phyloP scores from a whole-genome alignment of 2,113 vertebrate genomes.

The Smithornis capensis region DNA sequence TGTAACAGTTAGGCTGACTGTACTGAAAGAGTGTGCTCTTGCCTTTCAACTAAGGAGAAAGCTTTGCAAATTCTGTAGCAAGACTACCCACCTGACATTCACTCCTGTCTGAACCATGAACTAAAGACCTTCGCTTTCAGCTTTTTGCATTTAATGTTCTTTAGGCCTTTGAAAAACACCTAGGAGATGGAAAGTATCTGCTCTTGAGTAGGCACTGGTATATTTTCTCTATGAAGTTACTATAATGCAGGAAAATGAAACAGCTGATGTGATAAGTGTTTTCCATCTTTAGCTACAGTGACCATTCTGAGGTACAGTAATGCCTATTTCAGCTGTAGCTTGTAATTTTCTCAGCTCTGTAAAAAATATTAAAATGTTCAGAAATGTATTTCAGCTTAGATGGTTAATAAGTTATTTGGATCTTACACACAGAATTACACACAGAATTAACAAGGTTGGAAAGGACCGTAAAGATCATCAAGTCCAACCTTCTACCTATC shows the following conservation, averaged over 20 bases:
- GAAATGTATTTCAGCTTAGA: neutral
- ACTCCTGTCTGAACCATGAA: neutral
- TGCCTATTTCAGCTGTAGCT: neutral
- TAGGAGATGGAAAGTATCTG: neutral
- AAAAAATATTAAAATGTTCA: neutral
- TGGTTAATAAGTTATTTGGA: neutral
- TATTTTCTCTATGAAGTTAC: neutral
- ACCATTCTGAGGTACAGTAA: neutral
- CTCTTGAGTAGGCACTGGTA: neutral
- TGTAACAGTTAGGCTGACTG: neutral
- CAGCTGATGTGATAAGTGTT: neutral
- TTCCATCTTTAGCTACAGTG: neutral
- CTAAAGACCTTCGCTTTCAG: neutral
- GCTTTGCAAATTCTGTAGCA: neutral
- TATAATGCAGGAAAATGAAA: neutral
- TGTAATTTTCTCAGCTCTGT: neutral
- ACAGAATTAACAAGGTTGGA: no score
- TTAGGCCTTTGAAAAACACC: neutral
- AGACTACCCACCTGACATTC: neutral
- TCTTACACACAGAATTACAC: no score
- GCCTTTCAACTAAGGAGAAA: constrained; percentile 25
- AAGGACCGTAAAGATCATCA: no score
- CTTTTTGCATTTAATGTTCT: neutral
- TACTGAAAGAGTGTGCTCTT: neutral
- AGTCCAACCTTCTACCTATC: no score